Percentiles rank a stretch among this genome's conserved stretches.
These are phyloP conservation scores for Lates calcarifer DNA, from an alignment of 2,113 vertebrate species.

Conservation along the genomic window DNA sequence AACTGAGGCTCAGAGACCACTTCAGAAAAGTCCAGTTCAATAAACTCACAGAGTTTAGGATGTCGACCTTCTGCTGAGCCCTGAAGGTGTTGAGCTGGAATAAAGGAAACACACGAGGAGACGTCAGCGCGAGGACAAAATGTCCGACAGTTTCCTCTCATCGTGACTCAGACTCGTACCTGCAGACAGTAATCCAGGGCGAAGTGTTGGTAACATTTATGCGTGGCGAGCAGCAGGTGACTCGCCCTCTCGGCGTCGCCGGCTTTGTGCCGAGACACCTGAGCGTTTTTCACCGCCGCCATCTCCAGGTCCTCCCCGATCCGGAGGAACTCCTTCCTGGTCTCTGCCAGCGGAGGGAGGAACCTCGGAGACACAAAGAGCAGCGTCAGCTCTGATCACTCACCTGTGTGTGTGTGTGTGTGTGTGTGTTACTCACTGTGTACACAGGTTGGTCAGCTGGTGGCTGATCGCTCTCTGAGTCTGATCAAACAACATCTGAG, in stretches of 20 bases:
- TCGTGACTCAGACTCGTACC: conserved; percentile 69
- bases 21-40: too few species aligned
- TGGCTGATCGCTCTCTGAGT: conserved; percentile 84
- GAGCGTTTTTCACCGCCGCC: conserved; percentile 75
- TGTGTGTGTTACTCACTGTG: conserved; percentile 71
- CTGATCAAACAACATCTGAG: conserved; percentile 86
- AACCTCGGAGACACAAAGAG: conserved; percentile 67
- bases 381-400: background rate
- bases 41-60: conserved; percentile 85
- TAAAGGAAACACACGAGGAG: background rate
- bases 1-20: too few species aligned
- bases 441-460: conserved; percentile 81
- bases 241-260: conserved; percentile 77
- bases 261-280: conserved; percentile 76
- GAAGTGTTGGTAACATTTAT: conserved; percentile 85
- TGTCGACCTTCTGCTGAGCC: conserved; percentile 83
- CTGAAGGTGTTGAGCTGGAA: conserved; percentile 84
- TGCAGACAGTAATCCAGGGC: conserved; percentile 86
- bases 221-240: conserved; percentile 83
- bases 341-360: conserved; percentile 79
- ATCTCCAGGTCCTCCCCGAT: conserved; percentile 82
- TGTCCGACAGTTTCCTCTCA: background rate
- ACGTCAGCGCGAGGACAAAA: background rate
- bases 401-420: background rate
- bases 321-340: conserved; percentile 80